phyloP scores from a whole-genome alignment of 1,140 invertebrate species.

The Daktulosphaira vitifoliae region DNA sequence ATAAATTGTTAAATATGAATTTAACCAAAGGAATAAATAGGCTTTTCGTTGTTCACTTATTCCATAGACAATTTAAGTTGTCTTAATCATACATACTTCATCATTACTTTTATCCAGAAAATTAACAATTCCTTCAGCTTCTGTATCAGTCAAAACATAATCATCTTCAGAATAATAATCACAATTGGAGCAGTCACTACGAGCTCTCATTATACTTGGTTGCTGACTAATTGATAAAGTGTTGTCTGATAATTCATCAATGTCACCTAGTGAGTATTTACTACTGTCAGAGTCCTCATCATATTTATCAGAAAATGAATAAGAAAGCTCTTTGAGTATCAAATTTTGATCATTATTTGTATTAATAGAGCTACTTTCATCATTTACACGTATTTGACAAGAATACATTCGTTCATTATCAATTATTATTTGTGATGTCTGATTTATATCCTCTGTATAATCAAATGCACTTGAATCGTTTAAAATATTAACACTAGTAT shows the following conservation, averaged over 20 bases:
- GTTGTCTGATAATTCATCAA: constrained; percentile 9
- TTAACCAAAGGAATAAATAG: too few species aligned
- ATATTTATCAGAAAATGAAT: not conserved
- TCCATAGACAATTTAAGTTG: too few species aligned
- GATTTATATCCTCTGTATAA: not conserved
- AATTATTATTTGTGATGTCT: not conserved
- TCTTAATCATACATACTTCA: constrained; percentile 42
- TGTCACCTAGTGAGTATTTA: constrained; percentile 3
- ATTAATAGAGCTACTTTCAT: not conserved
- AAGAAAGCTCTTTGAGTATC: not conserved
- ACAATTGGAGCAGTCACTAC: constrained; percentile 3
- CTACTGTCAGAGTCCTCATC: not conserved
- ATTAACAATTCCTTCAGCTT: constrained; percentile 40
- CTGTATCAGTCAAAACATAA: constrained; percentile 33
- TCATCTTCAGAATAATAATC: constrained; percentile 6
- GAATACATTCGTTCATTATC: constrained; percentile 2
- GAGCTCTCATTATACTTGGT: not conserved
- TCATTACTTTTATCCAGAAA: constrained; percentile 42
- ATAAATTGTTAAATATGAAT: too few species aligned
- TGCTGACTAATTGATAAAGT: not conserved
- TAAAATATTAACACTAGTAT: not conserved
- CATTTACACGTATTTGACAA: constrained; percentile 2
- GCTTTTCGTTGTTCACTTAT: too few species aligned
- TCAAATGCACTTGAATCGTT: not conserved
- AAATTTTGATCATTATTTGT: not conserved